Conservation (phyloP, 2,113 vertebrate genomes). For the Phyllopteryx taeniolatus region DNA sequence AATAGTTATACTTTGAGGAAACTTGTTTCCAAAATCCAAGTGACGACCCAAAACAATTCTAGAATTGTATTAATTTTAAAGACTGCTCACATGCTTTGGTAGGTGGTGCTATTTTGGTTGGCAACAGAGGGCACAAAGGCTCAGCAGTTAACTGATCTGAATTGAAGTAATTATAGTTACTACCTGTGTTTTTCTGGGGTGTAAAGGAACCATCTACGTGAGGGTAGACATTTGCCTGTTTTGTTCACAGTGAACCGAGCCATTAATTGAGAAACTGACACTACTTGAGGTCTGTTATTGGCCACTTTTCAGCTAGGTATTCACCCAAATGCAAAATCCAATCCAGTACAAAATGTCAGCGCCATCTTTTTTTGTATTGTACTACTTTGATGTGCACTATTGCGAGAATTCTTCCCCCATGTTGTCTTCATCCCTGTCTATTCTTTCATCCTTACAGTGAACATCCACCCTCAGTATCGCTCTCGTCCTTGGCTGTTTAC, state of each 20-base stretch:
- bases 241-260: too few relatives aligned
- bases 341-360: background rate
- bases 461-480: conserved; percentile 19
- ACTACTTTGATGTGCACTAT: background rate
- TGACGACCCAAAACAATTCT: too few relatives aligned
- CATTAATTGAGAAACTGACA: too few relatives aligned
- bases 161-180: background rate
- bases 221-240: too few relatives aligned
- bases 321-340: background rate
- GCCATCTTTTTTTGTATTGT: background rate
- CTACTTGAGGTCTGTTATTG: background rate
- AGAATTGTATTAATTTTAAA: too few relatives aligned
- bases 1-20: too few relatives aligned
- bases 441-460: conserved; percentile 39
- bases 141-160: background rate
- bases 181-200: too few relatives aligned
- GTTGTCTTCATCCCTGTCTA: conserved; percentile 45
- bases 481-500: conserved; percentile 31
- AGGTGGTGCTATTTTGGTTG: too few relatives aligned
- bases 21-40: too few relatives aligned
- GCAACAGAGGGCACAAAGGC: too few relatives aligned
- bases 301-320: background rate
- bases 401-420: background rate
- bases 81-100: too few relatives aligned
- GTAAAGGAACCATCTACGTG: too few relatives aligned